These are phyloP conservation scores for Thaumetopoea pityocampa DNA, from an alignment of 1,140 invertebrate genomes.

Conservation along the genomic window DNA sequence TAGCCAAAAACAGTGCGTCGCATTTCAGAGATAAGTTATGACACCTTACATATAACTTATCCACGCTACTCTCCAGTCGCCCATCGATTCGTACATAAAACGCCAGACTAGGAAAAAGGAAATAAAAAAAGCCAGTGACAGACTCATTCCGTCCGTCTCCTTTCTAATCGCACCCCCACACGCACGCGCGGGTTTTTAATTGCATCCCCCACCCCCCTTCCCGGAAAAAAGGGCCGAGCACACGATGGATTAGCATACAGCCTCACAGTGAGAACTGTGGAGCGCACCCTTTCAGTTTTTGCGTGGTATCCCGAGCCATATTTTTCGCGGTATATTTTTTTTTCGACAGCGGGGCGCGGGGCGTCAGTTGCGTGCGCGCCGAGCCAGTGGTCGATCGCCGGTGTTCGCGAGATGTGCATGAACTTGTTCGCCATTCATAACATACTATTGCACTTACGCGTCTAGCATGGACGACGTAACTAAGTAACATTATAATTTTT, in stretches of 20 bases:
- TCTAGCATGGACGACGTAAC: constrained; percentile 15
- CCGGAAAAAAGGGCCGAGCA: constrained; percentile 66
- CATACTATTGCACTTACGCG: constrained; percentile 32
- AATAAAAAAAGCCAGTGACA: constrained; percentile 55
- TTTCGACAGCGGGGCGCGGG: constrained; percentile 30
- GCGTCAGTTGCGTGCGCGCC: constrained; percentile 52
- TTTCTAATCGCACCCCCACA: constrained; percentile 70
- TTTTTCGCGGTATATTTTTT: constrained; percentile 42
- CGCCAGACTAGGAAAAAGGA: constrained; percentile 69
- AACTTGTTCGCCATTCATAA: constrained; percentile 19
- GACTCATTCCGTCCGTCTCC: constrained; percentile 64
- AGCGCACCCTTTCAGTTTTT: constrained; percentile 68
- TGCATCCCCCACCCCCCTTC: constrained; percentile 58
- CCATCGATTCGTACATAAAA: constrained; percentile 18
- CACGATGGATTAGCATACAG: constrained; percentile 72
- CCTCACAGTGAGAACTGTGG: constrained; percentile 45
- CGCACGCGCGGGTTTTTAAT: constrained; percentile 73
- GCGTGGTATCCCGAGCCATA: constrained; percentile 55
- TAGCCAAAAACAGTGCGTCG: constrained; percentile 1
- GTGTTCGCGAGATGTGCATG: constrained; percentile 58
- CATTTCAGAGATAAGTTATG: constrained; percentile 7
- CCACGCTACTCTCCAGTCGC: constrained; percentile 12
- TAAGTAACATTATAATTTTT: constrained; percentile 6
- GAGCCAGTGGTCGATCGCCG: constrained; percentile 61
- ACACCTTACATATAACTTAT: constrained; percentile 11